Base-by-base conservation (phyloP, 2,113 vertebrate genomes). In the Neoarius graeffei region DNA sequence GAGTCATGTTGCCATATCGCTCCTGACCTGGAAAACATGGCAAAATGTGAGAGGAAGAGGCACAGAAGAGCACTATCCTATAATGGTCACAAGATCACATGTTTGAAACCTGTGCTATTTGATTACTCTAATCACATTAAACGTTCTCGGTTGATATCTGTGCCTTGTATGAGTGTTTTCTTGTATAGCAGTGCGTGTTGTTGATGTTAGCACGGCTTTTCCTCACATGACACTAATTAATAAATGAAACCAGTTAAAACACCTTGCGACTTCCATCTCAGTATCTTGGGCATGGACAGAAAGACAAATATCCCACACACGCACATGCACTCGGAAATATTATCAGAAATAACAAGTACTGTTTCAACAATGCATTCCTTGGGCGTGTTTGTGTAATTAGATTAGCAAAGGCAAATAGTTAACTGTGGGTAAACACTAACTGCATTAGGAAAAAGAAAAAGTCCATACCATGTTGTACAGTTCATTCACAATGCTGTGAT, bases 1-100 rank as follows among this genome's bases (percentile, higher is more conserved):
- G 95, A 13, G 96, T 96, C 96, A 96, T 96, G 93, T 97, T 95
- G 30, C 96, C 96, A 74, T 96, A 97, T 15, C 96, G 93, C 81
- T 97, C 96, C 88, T 97, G 96, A n/a, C 96, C 96, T 97, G 92
- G 52, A 84, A 74, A 74, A 64, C 52, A 82, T 4, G 85, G 30
- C 42, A 52, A 81, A 20, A 85, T 1, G 86, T 77, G 15, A 30
- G 25, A 42, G 52, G 15, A 74, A 13, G 14, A 35, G 52, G 19
- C 11, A 42, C 50, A 52, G 19, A 27, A 35, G 56, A 54, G 59
- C 54, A 35, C 30, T 67, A 8, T 25, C 50, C 30, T 79, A n/a
- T 52, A 62, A n/a, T 86, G 73, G 35, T 30, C 56, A 27, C 50
- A 80, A 30, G 42, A 80, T 67, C 77, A 69, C 25, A 54, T 86